Conservation (phyloP, 2,113 vertebrate genomes). For the Puma concolor region DNA sequence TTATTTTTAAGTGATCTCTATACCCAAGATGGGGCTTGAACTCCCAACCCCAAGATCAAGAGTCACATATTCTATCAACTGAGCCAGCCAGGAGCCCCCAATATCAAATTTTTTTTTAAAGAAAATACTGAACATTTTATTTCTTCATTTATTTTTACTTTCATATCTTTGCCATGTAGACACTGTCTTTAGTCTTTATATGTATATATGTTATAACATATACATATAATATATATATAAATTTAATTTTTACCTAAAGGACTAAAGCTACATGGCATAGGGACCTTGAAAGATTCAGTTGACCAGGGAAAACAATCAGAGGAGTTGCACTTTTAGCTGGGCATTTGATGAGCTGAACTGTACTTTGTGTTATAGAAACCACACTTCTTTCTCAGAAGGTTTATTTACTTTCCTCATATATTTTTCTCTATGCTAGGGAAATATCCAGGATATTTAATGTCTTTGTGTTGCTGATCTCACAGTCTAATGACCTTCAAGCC, state of each 20-base stretch:
- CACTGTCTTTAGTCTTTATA: not conserved
- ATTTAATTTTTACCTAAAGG: not conserved
- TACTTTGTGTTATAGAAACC: not conserved
- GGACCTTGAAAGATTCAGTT: not conserved
- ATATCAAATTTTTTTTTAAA: not conserved
- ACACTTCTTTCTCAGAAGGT: not conserved
- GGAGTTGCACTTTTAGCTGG: not conserved
- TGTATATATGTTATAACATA: too few species aligned
- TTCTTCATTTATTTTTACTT: not conserved
- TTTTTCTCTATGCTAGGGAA: not conserved
- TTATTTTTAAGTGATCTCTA: too few species aligned
- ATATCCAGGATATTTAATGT: not conserved
- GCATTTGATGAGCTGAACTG: not conserved
- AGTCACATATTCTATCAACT: not conserved
- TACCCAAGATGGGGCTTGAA: too few species aligned
- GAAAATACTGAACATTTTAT: not conserved
- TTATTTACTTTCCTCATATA: not conserved
- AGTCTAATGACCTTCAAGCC: not conserved
- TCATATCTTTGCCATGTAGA: not conserved
- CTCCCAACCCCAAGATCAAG: not conserved
- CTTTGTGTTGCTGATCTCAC: not conserved
- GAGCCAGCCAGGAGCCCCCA: not conserved
- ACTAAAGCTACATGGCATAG: not conserved
- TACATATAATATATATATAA: not conserved
- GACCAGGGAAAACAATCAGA: not conserved